phyloP scores from a whole-genome alignment of 1,140 invertebrate species.

The Diorhabda carinulata region DNA sequence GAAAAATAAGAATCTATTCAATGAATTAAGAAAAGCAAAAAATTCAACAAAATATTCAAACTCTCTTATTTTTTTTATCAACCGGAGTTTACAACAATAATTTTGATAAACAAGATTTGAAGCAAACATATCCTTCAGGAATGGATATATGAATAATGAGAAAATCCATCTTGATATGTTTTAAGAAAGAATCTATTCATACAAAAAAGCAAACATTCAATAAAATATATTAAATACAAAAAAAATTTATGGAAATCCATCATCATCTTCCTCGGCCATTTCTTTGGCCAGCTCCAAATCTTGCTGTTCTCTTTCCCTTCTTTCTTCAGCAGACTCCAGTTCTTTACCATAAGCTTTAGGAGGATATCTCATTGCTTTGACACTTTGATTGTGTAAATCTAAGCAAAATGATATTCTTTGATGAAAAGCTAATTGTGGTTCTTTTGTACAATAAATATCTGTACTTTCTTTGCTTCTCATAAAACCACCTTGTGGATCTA shows the following conservation, averaged over 20 bases:
- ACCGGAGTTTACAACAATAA: too few relatives aligned
- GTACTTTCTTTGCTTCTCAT: conserved; percentile 96
- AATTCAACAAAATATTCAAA: too few relatives aligned
- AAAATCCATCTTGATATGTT: too few relatives aligned
- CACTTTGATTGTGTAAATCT: conserved; percentile 96
- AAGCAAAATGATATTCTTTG: conserved; percentile 97
- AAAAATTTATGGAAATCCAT: conserved; percentile 66
- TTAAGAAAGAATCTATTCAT: too few relatives aligned
- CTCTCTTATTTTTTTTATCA: too few relatives aligned
- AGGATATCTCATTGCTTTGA: conserved; percentile 98
- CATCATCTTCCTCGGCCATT: conserved; percentile 98
- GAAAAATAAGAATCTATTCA: too few relatives aligned
- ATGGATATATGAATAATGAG: too few relatives aligned
- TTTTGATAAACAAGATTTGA: too few relatives aligned
- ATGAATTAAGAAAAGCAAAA: too few relatives aligned
- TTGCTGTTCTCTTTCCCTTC: conserved; percentile 93
- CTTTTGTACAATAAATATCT: conserved; percentile 95
- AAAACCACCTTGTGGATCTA: conserved; percentile 93
- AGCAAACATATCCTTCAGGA: too few relatives aligned
- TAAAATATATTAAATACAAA: neutral
- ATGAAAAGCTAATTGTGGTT: conserved; percentile 96
- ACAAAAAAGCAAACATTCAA: neutral
- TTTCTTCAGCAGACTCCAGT: conserved; percentile 94
- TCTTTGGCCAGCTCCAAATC: conserved; percentile 97
- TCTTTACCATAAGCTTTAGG: conserved; percentile 99